Evolutionary conservation across 1,140 invertebrate genomes (phyloP).

Genomic region (Harlomillsia oculata): DNA sequence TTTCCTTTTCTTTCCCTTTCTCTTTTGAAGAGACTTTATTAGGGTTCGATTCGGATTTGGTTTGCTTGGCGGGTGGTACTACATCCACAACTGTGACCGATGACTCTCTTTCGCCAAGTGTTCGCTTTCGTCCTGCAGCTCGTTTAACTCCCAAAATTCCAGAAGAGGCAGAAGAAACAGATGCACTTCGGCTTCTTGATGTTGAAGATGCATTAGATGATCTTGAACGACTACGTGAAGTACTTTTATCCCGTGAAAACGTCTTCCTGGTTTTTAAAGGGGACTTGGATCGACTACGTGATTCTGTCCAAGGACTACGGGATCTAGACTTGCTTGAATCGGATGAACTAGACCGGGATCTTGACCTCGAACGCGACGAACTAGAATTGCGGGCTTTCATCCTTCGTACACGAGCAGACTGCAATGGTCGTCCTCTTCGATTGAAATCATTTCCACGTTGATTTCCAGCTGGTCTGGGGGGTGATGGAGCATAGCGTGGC

Average conservation of each 20-base stretch:
- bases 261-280: conserved; percentile 17
- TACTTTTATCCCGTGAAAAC: conserved; percentile 18
- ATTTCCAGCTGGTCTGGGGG: conserved; percentile 3
- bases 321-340: conserved; percentile 19
- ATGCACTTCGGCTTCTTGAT: conserved; percentile 10
- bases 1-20: no score
- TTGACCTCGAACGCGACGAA: conserved; percentile 37
- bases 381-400: no score
- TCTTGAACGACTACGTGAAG: conserved; percentile 11
- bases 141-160: no score
- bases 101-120: not conserved
- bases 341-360: conserved; percentile 22
- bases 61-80: conserved; percentile 1
- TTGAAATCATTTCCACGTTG: no score
- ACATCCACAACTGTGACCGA: not conserved
- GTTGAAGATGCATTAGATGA: not conserved
- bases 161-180: conserved; percentile 18
- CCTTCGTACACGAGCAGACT: no score
- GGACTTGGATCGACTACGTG: no score
- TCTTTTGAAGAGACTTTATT: not conserved
- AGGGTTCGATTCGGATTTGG: not conserved
- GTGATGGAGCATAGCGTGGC: conserved; percentile 24
- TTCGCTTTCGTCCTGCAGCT: conserved; percentile 4
- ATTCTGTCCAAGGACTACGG: no score
- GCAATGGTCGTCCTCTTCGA: no score